Conservation (phyloP, 1,140 invertebrate species). For the Drosophila ogumai region DNA sequence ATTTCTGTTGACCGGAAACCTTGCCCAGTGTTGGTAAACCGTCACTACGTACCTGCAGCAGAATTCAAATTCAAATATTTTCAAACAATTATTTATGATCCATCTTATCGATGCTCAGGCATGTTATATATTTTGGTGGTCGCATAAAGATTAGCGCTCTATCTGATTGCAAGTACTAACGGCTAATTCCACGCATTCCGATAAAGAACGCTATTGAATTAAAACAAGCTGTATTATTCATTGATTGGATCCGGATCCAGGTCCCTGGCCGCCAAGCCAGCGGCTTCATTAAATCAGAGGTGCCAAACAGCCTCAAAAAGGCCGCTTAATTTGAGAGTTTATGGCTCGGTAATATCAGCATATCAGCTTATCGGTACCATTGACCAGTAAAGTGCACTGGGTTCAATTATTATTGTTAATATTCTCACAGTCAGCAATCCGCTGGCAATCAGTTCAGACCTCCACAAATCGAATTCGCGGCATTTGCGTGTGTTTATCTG, state of each 20-base stretch:
- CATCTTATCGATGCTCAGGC: conserved; percentile 24
- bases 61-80: conserved; percentile 17
- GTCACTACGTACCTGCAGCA: not conserved
- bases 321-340: conserved; percentile 35
- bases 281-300: conserved; percentile 37
- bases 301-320: conserved; percentile 8
- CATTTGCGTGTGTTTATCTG: conserved; percentile 9
- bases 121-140: conserved; percentile 11
- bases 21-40: conserved; percentile 9
- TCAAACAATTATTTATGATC: conserved; percentile 8
- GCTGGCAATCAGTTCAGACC: conserved; percentile 30
- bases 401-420: conserved; percentile 25
- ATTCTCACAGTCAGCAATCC: conserved; percentile 8
- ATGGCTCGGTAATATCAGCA: conserved; percentile 33
- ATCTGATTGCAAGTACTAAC: conserved; percentile 17
- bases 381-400: conserved; percentile 31
- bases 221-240: conserved; percentile 10
- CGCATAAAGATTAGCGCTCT: conserved; percentile 20
- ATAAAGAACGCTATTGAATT: conserved; percentile 39
- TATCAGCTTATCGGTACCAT: conserved; percentile 38
- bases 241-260: conserved; percentile 8
- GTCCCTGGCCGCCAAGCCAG: not conserved
- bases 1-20: not conserved
- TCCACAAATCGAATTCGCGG: not conserved
- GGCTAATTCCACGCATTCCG: conserved; percentile 21